Evolutionary conservation across 1,140 invertebrate genomes (phyloP).

Genomic region (Contarinia nasturtii): DNA sequence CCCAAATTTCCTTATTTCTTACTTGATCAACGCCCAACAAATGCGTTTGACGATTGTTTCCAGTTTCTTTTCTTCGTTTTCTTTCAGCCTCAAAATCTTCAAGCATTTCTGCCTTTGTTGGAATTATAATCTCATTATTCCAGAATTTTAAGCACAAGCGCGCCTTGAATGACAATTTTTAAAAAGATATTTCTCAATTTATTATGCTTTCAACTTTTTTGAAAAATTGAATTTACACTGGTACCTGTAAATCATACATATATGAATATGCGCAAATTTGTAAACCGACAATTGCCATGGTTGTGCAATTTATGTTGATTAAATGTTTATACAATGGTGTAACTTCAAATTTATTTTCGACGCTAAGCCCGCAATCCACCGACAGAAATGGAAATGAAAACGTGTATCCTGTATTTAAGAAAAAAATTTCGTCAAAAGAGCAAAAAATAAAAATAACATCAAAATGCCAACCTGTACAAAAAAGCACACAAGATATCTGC

Average conservation of each 20-base stretch:
- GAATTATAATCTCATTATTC: conserved; percentile 38
- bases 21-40: conserved; percentile 48
- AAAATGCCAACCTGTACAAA: conserved; percentile 51
- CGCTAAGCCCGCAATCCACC: conserved; percentile 40
- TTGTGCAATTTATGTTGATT: conserved; percentile 55
- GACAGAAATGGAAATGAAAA: conserved; percentile 69
- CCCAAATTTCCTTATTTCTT: no score
- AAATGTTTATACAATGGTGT: conserved; percentile 73
- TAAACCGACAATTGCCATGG: conserved; percentile 64
- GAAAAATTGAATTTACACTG: conserved; percentile 3
- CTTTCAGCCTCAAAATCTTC: conserved; percentile 38
- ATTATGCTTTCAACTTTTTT: no score
- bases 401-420: conserved; percentile 62
- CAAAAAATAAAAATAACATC: conserved; percentile 22
- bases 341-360: conserved; percentile 58
- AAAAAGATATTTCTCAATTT: no score
- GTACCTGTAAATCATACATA: conserved; percentile 72
- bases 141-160: conserved; percentile 48
- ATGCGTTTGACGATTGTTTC: conserved; percentile 45
- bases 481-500: conserved; percentile 47
- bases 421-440: conserved; percentile 9
- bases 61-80: conserved; percentile 26
- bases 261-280: conserved; percentile 63
- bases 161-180: conserved; percentile 25
- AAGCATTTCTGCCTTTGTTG: conserved; percentile 41